Conservation (phyloP, 2,888 invertebrate species). For the Nowickia ferox region DNA sequence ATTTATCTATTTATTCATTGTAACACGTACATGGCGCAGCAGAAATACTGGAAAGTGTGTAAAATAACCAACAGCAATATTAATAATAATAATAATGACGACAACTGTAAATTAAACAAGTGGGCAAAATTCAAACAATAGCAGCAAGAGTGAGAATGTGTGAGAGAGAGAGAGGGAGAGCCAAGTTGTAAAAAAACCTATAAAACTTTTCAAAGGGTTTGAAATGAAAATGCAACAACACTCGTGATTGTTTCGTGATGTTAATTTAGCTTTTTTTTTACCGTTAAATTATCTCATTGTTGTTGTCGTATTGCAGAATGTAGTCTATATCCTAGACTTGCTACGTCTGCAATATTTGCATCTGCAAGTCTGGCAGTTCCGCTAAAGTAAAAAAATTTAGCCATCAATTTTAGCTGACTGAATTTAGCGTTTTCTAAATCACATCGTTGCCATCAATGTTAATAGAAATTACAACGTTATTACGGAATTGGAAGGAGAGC, state of each 20-base stretch:
- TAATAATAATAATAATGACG: conserved; percentile 3
- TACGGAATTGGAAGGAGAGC: not conserved
- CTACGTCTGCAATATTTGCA: too few species aligned
- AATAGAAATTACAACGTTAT: not conserved
- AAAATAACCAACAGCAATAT: conserved; percentile 40
- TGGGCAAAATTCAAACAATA: conserved; percentile 17
- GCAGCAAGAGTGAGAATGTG: not conserved
- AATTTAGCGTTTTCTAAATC: not conserved
- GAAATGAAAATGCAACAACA: conserved; percentile 21
- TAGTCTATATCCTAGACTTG: too few species aligned
- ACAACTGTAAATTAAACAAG: conserved; percentile 44
- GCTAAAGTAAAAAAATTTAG: too few species aligned
- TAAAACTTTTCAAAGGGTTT: conserved; percentile 4
- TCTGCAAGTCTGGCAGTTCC: too few species aligned
- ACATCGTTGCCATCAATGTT: not conserved
- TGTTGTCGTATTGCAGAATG: too few species aligned
- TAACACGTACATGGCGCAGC: conserved; percentile 34
- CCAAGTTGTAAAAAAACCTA: conserved; percentile 1
- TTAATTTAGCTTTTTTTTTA: too few species aligned
- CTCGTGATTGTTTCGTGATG: not conserved
- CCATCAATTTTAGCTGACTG: too few species aligned
- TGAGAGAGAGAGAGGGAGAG: not conserved
- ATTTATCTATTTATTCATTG: conserved; percentile 58
- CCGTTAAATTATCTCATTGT: too few species aligned
- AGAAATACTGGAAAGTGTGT: conserved; percentile 25